Base-by-base conservation (phyloP, 2,888 invertebrate genomes). In the Adelphocoris suturalis region DNA sequence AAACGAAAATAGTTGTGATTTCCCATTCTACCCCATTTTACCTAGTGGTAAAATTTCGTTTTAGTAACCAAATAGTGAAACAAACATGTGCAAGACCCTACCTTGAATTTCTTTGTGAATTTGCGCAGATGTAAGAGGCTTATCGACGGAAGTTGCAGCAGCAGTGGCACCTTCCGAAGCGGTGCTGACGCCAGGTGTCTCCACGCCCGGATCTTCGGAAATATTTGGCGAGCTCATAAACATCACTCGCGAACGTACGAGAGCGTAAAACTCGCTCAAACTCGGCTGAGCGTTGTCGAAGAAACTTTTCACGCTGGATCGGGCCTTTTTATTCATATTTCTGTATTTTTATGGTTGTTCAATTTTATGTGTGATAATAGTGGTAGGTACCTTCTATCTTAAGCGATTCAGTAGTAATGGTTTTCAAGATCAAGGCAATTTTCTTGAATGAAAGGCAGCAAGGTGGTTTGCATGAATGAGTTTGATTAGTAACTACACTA, bases 201-300 rank as follows among this genome's bases (percentile, higher is more conserved):
- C n/a, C 0, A 48, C 28, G 11, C 16, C 12, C 3, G 78, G 28
- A 23, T 48, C 57, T 13, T 88, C 78, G 37, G 46, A 13, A 19
- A 88, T 37, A 13, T 48, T 78, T 9, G 88, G 80, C 19, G 88
- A 88, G 27, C 88, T 88, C 19, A 78, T 78, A 11, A 78, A 88
- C 88, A 88, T 76, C 55, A 88, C n/a, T 13, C 88, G 76, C 28
- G 78, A 55, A 5, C 68, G 57, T 19, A 57, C 47, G 19, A 88
- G 80, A 0, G 88, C 88, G 27, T 78, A 88, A 52, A 88, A 55
- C 23, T 88, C 88, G 28, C 46, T 88, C n/a, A 88, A 88, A 76
- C 19, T 61, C 78, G 88, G 88, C 3, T 78, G 88, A 2, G 88
- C 76, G n/a, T 55, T 80, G 19, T 76, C 88, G 88, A 88, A 80